Base-by-base conservation (phyloP, 2,797 vertebrate genomes). In the Dryobates pubescens region DNA sequence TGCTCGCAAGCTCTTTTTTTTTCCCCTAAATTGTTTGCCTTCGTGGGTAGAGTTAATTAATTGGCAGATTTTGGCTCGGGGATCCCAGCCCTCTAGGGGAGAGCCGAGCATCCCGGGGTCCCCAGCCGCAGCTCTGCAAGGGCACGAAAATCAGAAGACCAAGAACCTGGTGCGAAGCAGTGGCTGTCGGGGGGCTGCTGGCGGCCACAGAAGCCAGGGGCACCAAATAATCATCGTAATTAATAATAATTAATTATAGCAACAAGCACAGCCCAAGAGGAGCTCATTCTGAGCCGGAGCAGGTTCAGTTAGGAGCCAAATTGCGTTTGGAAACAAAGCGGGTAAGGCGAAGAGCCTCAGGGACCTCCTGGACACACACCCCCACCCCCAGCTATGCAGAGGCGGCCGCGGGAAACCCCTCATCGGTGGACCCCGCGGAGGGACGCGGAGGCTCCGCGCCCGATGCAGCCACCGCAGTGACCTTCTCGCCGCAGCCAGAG, bases 1-100 rank as follows among this genome's bases (percentile, higher is more conserved):
- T 88, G 94, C 90, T 56, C 27, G 15, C 27, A 30, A 29, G 27
- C 18, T 57, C 18, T 57, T n/a, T 56, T 56, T 24, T n/a, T 32
- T 5, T 1, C 0, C 11, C 41, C 41, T 85, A 75, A 88, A 94
- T 91, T 71, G 59, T 94, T 96, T 88, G 30, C 78, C 27, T 90
- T 84, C 86, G 47, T 43, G 81, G 88, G 19, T 67, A 62, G 78
- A 91, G 88, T 92, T 90, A 96, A 97, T 96, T 93, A 96, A 95
- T 95, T 88, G 58, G 49, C 65, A n/a, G 56, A 47, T 76, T 91
- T 93, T 6, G 59, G 30, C 17, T 53, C 3, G 47, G 26, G 20
- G 2, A 23, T 49, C 30, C 45, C 51, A 72, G 8, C 9, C 51
- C 69, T 56, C 7, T 13, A 36, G 9, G 19, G 53, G 6, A 56